Percentiles rank a stretch among this genome's conserved stretches.
Conservation (phyloP, 2,113 vertebrate species). For the Phylloscopus trochiloides region DNA sequence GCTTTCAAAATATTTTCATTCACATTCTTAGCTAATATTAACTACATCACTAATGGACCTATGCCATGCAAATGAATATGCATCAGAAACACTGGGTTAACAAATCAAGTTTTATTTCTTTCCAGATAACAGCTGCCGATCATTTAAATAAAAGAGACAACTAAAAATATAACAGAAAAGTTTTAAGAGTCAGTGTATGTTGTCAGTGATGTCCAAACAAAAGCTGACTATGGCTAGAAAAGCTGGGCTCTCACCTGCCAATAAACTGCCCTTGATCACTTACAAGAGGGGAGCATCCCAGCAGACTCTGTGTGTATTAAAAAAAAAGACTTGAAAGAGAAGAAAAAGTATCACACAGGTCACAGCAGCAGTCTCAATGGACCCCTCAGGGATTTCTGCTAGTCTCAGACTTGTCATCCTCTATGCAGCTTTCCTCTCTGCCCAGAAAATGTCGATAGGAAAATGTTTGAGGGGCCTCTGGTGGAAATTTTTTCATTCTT, state of each 20-base stretch:
- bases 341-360: conserved; percentile 92
- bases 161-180: conserved; percentile 64
- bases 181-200: conserved; percentile 70
- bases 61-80: background rate
- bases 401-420: conserved; percentile 98
- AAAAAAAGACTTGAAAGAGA: conserved; percentile 91
- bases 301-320: conserved; percentile 82
- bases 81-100: background rate
- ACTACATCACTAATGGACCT: background rate
- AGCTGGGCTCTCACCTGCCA: conserved; percentile 82
- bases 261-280: conserved; percentile 90
- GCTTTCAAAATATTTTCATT: background rate
- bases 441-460: conserved; percentile 99
- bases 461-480: conserved; percentile 98
- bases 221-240: conserved; percentile 76
- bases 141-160: conserved; percentile 54
- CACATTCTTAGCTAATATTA: background rate
- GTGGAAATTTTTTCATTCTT: conserved; percentile 99
- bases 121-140: background rate
- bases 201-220: conserved; percentile 81
- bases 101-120: conserved; percentile 29
- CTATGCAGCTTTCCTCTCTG: conserved; percentile 85
- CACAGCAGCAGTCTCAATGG: conserved; percentile 86
- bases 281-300: conserved; percentile 81
- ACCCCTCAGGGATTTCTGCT: conserved; percentile 85